Evolutionary conservation across 2,797 vertebrate genomes (phyloP).

Genomic region (Chloroceryle inda): DNA sequence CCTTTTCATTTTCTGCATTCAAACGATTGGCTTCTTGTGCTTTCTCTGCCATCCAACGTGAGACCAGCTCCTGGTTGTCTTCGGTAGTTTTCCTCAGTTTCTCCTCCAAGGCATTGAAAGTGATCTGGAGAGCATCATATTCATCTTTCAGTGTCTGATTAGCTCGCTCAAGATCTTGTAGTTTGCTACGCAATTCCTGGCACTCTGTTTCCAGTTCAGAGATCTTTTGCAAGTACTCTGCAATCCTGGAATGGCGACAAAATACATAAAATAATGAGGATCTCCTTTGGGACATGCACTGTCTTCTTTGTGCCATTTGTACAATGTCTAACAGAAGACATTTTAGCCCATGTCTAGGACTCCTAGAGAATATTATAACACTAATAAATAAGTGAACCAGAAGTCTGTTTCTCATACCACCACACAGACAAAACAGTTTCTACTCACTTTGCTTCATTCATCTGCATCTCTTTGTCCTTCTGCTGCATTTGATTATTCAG

Average conservation of each 20-base stretch:
- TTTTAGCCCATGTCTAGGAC: not conserved
- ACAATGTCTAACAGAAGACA: not conserved
- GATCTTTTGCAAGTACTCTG: constrained; percentile 90
- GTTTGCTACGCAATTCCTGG: constrained; percentile 85
- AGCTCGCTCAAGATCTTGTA: constrained; percentile 93
- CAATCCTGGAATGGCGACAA: constrained; percentile 83
- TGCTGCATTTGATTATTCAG: constrained; percentile 95
- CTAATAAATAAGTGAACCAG: not conserved
- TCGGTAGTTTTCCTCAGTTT: constrained; percentile 93
- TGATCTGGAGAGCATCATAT: constrained; percentile 97
- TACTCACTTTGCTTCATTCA: constrained; percentile 93
- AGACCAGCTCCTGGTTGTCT: constrained; percentile 97
- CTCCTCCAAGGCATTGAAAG: constrained; percentile 95
- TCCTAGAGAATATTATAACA: not conserved
- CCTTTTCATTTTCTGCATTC: constrained; percentile 97
- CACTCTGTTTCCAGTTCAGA: constrained; percentile 89
- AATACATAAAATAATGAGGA: not conserved
- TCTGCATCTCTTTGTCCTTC: constrained; percentile 95
- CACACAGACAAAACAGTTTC: not conserved
- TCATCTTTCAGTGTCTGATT: constrained; percentile 98
- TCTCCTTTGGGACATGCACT: not conserved
- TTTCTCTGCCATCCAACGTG: constrained; percentile 98
- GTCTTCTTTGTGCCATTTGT: not conserved
- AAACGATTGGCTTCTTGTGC: constrained; percentile 95
- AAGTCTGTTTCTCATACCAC: not conserved